phyloP scores from a whole-genome alignment of 2,888 invertebrate genomes.

The Oscheius sp. region DNA sequence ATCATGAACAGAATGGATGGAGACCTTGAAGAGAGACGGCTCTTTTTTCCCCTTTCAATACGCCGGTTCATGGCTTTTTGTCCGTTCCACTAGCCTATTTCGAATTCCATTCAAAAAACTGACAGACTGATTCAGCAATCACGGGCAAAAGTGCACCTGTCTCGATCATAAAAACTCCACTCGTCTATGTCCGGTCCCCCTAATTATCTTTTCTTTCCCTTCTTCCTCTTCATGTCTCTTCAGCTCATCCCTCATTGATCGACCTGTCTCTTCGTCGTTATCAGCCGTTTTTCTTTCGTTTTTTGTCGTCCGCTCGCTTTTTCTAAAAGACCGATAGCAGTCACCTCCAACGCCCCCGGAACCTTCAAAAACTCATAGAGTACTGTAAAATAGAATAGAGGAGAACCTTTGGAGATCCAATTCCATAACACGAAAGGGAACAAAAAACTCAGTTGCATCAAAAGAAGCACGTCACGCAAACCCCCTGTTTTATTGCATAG shows the following conservation, averaged over 20 bases:
- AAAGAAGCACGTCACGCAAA: too few relatives aligned
- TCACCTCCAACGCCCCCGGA: conserved; percentile 25
- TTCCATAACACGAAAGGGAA: too few relatives aligned
- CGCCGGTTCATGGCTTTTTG: background rate
- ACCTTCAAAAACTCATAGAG: too few relatives aligned
- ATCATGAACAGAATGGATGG: background rate
- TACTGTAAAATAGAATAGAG: too few relatives aligned
- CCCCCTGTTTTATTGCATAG: too few relatives aligned
- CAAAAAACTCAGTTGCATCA: too few relatives aligned
- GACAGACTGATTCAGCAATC: background rate
- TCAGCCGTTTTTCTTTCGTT: conserved; percentile 20
- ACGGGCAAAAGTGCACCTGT: conserved; percentile 17
- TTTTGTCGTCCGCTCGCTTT: conserved; percentile 15
- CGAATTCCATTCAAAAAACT: background rate
- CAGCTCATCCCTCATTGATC: conserved; percentile 18
- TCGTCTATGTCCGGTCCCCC: background rate
- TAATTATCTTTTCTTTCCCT: background rate
- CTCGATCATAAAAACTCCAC: background rate
- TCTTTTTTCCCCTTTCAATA: background rate
- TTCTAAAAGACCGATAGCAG: conserved; percentile 19
- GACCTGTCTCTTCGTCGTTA: conserved; percentile 16
- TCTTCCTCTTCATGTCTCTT: background rate
- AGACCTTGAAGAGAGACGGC: background rate
- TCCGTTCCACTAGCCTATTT: conserved; percentile 16
- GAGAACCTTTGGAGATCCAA: too few relatives aligned